Percentiles rank a stretch among this genome's conserved stretches.
These are phyloP conservation scores for Zeus faber DNA, from an alignment of 2,113 vertebrate genomes.

Conservation along the genomic window DNA sequence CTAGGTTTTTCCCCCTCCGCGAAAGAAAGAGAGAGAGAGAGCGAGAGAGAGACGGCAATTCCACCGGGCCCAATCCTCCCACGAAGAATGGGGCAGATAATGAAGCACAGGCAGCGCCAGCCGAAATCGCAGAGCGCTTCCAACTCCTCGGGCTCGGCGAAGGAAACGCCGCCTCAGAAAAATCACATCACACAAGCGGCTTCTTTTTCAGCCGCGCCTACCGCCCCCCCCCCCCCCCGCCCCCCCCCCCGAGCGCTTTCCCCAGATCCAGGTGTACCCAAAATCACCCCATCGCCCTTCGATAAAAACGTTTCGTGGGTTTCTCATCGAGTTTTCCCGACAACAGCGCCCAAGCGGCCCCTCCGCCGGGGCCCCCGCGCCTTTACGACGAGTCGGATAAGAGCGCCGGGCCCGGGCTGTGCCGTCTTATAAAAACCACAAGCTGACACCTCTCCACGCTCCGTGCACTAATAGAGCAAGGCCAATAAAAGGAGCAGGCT, in stretches of 20 bases:
- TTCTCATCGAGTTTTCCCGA: no score
- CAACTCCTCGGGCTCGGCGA: conserved; percentile 48
- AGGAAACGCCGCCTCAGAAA: conserved; percentile 67
- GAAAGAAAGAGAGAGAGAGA: conserved; percentile 32
- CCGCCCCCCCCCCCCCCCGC: conserved; percentile 50
- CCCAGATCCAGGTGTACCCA: conserved; percentile 48
- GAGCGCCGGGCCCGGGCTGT: conserved; percentile 32
- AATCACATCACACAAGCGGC: conserved; percentile 64
- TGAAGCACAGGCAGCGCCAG: conserved; percentile 61
- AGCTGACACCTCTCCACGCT: conserved; percentile 21
- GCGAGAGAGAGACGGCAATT: conserved; percentile 65
- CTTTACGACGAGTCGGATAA: conserved; percentile 29
- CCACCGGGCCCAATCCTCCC: conserved; percentile 64
- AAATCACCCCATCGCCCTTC: conserved; percentile 23
- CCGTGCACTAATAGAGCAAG: conserved; percentile 38
- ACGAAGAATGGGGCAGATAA: conserved; percentile 65
- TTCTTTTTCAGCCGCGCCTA: conserved; percentile 47
- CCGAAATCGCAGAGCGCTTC: conserved; percentile 51
- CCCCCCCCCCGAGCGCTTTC: conserved; percentile 50
- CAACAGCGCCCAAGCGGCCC: not conserved
- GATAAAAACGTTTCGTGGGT: no score
- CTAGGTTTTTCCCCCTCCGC: conserved; percentile 43
- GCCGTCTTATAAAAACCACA: conserved; percentile 26
- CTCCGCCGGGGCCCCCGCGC: not conserved
- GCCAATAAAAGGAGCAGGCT: conserved; percentile 44